Percentiles rank a stretch among this genome's conserved stretches.
These are phyloP conservation scores for Hemithea aestivaria DNA, from an alignment of 2,888 invertebrate genomes.

Conservation along the genomic window DNA sequence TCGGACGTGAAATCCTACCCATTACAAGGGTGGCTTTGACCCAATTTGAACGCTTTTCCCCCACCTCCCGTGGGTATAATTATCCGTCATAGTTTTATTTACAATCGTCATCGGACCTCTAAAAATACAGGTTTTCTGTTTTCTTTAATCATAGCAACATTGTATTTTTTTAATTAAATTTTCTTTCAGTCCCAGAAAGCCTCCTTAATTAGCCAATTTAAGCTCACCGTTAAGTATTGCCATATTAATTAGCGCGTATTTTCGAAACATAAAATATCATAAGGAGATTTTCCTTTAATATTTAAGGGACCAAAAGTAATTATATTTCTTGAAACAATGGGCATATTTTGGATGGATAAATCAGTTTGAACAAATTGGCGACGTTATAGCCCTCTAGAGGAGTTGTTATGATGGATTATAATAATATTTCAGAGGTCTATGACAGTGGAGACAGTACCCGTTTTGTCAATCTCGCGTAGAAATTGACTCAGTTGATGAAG, in stretches of 20 bases:
- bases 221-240: slow-evolving; percentile 20
- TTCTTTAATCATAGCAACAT: slow-evolving; percentile 14
- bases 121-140: slow-evolving; percentile 5
- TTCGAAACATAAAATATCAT: slow-evolving; percentile 16
- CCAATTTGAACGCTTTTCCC: slow-evolving; percentile 13
- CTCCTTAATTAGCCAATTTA: slow-evolving; percentile 25
- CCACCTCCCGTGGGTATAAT: slow-evolving; percentile 15
- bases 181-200: slow-evolving; percentile 14
- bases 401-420: slow-evolving; percentile 34
- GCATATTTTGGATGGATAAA: slow-evolving; percentile 29
- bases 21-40: slow-evolving; percentile 10
- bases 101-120: slow-evolving; percentile 12
- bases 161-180: slow-evolving; percentile 23
- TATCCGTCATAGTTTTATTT: slow-evolving; percentile 12
- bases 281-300: slow-evolving; percentile 5
- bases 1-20: slow-evolving; percentile 9
- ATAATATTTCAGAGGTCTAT: slow-evolving; percentile 32
- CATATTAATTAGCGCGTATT: slow-evolving; percentile 20
- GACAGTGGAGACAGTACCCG: slow-evolving; percentile 17
- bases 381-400: slow-evolving; percentile 32
- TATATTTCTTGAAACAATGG: slow-evolving; percentile 10
- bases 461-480: slow-evolving; percentile 9
- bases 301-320: slow-evolving; percentile 9
- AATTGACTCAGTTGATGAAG: slow-evolving; percentile 8
- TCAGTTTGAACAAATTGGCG: slow-evolving; percentile 32